Percentiles rank a stretch among this genome's conserved stretches.
phyloP scores from a whole-genome alignment of 2,797 vertebrate species.

The Columba guinea region DNA sequence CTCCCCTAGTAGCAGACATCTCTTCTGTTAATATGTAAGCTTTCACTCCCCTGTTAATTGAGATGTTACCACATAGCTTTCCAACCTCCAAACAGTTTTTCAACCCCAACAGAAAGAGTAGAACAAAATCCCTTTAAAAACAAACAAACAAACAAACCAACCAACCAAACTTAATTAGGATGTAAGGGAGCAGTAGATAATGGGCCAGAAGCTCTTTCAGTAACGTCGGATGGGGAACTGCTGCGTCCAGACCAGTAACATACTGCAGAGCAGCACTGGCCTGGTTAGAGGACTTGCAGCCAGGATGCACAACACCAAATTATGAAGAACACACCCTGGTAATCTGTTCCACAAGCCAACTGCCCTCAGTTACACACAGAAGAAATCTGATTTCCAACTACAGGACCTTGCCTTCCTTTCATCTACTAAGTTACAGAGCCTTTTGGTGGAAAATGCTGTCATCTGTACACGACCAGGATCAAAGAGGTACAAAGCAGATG shows the following conservation, averaged over 20 bases:
- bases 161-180: not conserved
- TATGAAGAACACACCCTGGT: not conserved
- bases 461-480: not conserved
- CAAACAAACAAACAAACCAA: not conserved
- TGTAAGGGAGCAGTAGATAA: not conserved
- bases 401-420: not conserved
- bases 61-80: not conserved
- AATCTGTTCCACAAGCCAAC: not conserved
- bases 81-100: not conserved
- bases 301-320: not conserved
- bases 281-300: not conserved
- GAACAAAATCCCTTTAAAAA: not conserved
- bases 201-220: not conserved
- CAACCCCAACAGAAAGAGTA: not conserved
- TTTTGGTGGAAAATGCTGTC: not conserved
- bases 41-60: not conserved
- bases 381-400: slow-evolving; percentile 23
- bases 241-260: not conserved
- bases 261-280: not conserved
- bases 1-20: not conserved
- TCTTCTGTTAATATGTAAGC: not conserved
- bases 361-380: not conserved
- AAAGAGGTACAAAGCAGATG: slow-evolving; percentile 26
- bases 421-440: not conserved
- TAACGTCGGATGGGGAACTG: not conserved